Conservation (phyloP, 2,113 vertebrate genomes). For the Xiphophorus maculatus region DNA sequence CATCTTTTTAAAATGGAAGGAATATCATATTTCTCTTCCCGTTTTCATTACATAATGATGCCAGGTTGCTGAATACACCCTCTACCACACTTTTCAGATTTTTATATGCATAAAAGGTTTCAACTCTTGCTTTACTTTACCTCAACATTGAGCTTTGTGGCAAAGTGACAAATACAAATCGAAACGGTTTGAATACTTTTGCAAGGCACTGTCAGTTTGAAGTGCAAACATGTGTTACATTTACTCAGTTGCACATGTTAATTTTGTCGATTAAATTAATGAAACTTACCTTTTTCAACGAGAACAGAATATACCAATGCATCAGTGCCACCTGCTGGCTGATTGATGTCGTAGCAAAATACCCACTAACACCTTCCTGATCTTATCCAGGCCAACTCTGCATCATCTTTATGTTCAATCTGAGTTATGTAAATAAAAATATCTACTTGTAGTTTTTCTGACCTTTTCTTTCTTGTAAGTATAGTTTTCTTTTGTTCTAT, state of each 20-base stretch:
- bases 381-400: background rate
- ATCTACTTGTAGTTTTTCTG: background rate
- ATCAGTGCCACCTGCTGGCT: conserved; percentile 54
- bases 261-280: background rate
- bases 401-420: background rate
- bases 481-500: background rate
- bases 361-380: background rate
- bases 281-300: conserved; percentile 1
- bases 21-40: background rate
- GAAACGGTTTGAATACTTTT: background rate
- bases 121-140: background rate
- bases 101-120: background rate
- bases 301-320: background rate
- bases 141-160: background rate
- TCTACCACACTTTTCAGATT: background rate
- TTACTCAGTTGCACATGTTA: background rate
- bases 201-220: background rate
- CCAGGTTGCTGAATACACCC: background rate
- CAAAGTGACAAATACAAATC: no score
- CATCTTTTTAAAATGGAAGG: background rate
- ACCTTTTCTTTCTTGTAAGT: background rate
- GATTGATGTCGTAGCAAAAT: conserved; percentile 19
- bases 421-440: conserved; percentile 1
- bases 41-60: background rate
- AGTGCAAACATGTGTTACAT: background rate